Evolutionary conservation across 2,888 invertebrate genomes (phyloP).

Genomic region (Spodoptera picta): DNA sequence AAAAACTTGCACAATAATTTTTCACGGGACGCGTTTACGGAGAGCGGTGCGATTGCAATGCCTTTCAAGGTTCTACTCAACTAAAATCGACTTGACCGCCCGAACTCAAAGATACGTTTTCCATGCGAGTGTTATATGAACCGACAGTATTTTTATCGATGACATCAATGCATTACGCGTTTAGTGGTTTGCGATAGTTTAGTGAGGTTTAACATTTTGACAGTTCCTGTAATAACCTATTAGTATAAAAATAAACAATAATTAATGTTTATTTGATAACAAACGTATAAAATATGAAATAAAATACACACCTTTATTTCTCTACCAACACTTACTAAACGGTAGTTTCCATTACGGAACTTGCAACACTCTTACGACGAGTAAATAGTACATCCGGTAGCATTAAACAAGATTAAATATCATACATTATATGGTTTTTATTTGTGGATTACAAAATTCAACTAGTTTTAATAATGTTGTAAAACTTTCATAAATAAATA

Average conservation of each 20-base stretch:
- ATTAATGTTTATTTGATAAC: too few relatives aligned
- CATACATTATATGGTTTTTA: too few relatives aligned
- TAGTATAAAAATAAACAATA: too few relatives aligned
- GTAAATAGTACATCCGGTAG: conserved; percentile 11
- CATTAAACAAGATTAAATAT: neutral
- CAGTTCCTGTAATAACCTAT: too few relatives aligned
- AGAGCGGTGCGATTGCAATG: conserved; percentile 69
- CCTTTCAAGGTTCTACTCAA: conserved; percentile 64
- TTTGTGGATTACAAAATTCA: too few relatives aligned
- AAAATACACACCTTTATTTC: neutral
- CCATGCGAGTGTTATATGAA: conserved; percentile 65
- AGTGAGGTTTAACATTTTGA: neutral
- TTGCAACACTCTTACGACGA: conserved; percentile 14
- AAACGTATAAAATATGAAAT: neutral
- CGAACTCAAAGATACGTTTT: conserved; percentile 54
- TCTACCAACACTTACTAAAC: neutral
- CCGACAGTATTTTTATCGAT: conserved; percentile 78
- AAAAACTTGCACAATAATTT: conserved; percentile 57
- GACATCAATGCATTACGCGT: conserved; percentile 76
- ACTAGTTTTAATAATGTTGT: too few relatives aligned
- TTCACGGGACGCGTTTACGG: conserved; percentile 62
- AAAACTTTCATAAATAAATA: too few relatives aligned
- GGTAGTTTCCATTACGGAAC: conserved; percentile 14
- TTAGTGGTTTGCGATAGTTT: conserved; percentile 63
- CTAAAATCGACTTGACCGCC: conserved; percentile 61